A percentile compares a stretch with the other conserved stretches of the same genome.
These are phyloP conservation scores for Melanargia galathea DNA, from an alignment of 2,888 invertebrate species.

Conservation along the genomic window DNA sequence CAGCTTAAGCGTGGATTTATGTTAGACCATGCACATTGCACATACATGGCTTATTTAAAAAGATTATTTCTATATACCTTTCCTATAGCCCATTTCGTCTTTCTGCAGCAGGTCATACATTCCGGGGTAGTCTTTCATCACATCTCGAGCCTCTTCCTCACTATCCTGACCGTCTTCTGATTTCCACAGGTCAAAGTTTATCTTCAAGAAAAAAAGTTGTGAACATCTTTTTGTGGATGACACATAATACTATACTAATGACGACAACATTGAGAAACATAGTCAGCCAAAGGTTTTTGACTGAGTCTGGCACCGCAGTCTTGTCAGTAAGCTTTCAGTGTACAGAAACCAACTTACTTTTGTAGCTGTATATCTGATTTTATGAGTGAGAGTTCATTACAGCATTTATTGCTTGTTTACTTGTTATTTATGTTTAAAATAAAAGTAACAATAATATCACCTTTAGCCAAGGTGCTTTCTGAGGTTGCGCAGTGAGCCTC, in stretches of 20 bases:
- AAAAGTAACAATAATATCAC: constrained; percentile 57
- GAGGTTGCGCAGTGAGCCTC: constrained; percentile 88
- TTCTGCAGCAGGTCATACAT: constrained; percentile 88
- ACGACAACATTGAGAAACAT: no score
- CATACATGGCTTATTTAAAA: not conserved
- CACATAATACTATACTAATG: no score
- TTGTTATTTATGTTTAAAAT: no score
- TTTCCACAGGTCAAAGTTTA: constrained; percentile 96
- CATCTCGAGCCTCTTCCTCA: constrained; percentile 86
- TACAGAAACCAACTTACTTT: no score
- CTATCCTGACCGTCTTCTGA: constrained; percentile 88
- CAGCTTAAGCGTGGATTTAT: no score
- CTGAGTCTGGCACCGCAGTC: no score
- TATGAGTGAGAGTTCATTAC: no score
- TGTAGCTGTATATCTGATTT: no score
- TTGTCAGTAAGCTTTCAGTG: no score
- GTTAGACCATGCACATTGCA: no score
- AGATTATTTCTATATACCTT: constrained; percentile 85
- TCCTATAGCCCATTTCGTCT: constrained; percentile 89
- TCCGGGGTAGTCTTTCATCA: constrained; percentile 89
- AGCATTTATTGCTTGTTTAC: no score
- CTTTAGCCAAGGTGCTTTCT: constrained; percentile 95
- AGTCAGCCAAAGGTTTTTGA: no score
- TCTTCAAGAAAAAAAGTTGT: constrained; percentile 57
- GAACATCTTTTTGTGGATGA: not conserved